Evolutionary conservation across 2,888 invertebrate genomes (phyloP).

Genomic region (Cylindroiulus punctatus): DNA sequence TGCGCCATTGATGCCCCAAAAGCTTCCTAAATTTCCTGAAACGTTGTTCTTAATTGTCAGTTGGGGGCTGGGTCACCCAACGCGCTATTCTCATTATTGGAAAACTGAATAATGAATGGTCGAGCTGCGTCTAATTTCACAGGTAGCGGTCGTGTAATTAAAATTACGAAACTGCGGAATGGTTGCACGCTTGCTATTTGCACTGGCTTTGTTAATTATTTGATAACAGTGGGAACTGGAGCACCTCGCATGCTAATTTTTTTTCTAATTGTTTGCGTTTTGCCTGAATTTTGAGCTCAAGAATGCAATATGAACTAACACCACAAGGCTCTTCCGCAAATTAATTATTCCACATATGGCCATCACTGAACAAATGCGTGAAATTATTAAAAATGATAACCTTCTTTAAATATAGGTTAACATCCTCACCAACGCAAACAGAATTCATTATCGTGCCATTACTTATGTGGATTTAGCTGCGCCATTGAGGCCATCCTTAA

Average conservation of each 20-base stretch:
- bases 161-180: neutral
- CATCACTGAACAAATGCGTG: neutral
- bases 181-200: neutral
- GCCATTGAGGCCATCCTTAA: no score
- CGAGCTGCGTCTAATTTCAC: neutral
- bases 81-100: neutral
- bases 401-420: neutral
- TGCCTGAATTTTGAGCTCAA: neutral
- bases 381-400: neutral
- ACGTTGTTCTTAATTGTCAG: neutral
- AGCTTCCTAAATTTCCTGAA: neutral
- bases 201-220: neutral
- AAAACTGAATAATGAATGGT: neutral
- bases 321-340: neutral
- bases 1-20: neutral
- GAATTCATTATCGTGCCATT: no score
- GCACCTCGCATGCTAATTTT: neutral
- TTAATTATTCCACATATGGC: neutral
- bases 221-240: neutral
- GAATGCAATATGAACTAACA: neutral
- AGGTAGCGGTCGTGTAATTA: neutral
- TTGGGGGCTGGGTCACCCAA: neutral
- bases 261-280: neutral
- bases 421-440: neutral
- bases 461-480: no score